Evolutionary conservation across 2,113 vertebrate genomes (phyloP).

Genomic region (Leptosomus discolor): DNA sequence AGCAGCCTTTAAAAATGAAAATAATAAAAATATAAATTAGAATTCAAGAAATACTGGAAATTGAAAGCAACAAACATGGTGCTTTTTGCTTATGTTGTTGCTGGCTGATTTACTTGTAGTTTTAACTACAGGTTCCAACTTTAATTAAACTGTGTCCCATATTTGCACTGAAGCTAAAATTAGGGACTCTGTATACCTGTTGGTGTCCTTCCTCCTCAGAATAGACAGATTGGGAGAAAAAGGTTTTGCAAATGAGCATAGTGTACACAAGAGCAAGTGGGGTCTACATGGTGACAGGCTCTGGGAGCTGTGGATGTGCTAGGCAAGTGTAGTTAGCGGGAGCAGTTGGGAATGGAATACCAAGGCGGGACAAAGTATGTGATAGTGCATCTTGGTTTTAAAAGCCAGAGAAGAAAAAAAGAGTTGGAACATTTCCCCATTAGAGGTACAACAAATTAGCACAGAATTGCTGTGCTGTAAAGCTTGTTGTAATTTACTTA

Average conservation of each 20-base stretch:
- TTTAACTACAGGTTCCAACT: background rate
- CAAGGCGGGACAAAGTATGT: rapidly evolving
- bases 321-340: background rate
- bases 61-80: background rate
- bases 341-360: background rate
- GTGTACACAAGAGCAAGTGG: background rate
- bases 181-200: background rate
- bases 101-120: background rate
- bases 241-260: background rate
- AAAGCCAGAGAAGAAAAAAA: background rate
- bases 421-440: background rate
- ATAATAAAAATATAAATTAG: background rate
- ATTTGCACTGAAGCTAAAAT: background rate
- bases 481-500: background rate
- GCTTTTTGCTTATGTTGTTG: background rate
- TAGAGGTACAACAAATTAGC: background rate
- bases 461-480: background rate
- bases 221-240: background rate
- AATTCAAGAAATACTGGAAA: background rate
- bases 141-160: background rate
- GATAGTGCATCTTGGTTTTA: background rate
- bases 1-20: background rate
- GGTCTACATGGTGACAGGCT: background rate
- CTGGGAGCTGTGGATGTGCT: background rate
- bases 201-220: background rate